Evolutionary conservation across 2,113 vertebrate genomes (phyloP).

Genomic region (Protomyctophum bolini): DNA sequence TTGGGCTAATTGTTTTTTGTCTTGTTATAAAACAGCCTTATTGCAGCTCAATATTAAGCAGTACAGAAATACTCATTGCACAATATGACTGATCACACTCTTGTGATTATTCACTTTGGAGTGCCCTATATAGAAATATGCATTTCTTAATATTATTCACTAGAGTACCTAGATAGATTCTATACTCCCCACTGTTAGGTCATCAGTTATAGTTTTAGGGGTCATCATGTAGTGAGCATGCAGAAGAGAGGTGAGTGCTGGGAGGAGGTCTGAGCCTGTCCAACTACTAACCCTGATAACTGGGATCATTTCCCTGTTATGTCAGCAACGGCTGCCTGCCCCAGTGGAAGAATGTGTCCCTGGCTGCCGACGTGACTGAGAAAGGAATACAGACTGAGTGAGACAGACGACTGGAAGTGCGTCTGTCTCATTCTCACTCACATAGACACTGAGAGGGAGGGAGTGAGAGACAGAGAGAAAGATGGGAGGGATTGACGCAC

Average conservation of each 20-base stretch:
- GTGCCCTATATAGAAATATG: not conserved
- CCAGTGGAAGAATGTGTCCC: constrained; percentile 51
- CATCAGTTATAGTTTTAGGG: not conserved
- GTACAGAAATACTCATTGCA: not conserved
- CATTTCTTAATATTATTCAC: not conserved
- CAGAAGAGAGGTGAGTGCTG: not conserved
- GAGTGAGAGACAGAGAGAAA: too few species aligned
- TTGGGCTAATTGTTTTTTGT: too few species aligned
- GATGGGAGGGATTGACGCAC: too few species aligned
- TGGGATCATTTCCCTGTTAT: constrained; percentile 42
- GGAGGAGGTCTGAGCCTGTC: constrained; percentile 17
- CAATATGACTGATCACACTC: not conserved
- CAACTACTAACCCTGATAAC: constrained; percentile 36
- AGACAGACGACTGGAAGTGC: not conserved
- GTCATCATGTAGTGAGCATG: not conserved
- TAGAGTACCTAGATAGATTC: not conserved
- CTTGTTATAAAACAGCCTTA: too few species aligned
- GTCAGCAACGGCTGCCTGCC: constrained; percentile 63
- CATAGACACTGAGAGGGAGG: too few species aligned
- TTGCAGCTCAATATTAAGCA: too few species aligned
- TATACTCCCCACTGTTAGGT: not conserved
- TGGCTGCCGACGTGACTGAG: constrained; percentile 20
- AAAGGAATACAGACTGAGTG: constrained; percentile 18
- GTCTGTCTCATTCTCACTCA: too few species aligned
- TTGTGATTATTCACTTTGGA: too few species aligned